A percentile compares a stretch with the other conserved stretches of the same genome.
These are phyloP conservation scores for Dasypogon diadema DNA, from an alignment of 2,888 invertebrate species.

Conservation along the genomic window DNA sequence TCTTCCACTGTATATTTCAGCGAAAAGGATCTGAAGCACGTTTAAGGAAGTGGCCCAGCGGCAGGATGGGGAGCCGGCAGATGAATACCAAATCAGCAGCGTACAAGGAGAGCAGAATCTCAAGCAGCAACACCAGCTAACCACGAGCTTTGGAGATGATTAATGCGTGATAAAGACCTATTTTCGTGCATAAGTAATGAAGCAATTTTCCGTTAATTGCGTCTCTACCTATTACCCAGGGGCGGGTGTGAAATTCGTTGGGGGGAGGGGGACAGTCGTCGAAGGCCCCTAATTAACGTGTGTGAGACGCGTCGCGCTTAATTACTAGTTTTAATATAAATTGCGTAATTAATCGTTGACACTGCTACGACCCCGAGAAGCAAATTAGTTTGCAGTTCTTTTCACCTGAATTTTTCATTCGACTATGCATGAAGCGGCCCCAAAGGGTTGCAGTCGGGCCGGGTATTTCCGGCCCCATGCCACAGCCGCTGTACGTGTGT, in stretches of 20 bases:
- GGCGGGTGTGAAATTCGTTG: constrained; percentile 15
- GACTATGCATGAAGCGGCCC: neutral
- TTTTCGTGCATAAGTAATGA: constrained; percentile 51
- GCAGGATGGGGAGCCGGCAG: constrained; percentile 19
- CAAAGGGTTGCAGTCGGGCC: neutral
- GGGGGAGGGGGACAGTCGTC: neutral
- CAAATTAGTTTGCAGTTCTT: constrained; percentile 1
- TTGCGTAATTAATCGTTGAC: constrained; percentile 54
- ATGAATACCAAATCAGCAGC: constrained; percentile 33
- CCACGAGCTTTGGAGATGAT: constrained; percentile 33
- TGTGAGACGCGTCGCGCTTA: constrained; percentile 36
- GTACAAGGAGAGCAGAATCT: neutral
- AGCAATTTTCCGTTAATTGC: constrained; percentile 51
- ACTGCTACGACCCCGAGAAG: constrained; percentile 13
- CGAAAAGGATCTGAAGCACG: neutral
- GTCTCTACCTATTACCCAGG: constrained; percentile 42
- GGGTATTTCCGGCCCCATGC: neutral
- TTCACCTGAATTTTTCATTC: constrained; percentile 26
- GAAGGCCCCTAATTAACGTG: constrained; percentile 45
- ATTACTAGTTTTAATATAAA: constrained; percentile 54
- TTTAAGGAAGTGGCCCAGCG: neutral
- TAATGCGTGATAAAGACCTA: constrained; percentile 50
- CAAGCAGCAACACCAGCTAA: constrained; percentile 2
- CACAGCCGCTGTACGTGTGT: constrained; percentile 9
- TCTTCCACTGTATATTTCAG: neutral